Conservation (phyloP, 2,797 vertebrate genomes). For the Staurois parvus region DNA sequence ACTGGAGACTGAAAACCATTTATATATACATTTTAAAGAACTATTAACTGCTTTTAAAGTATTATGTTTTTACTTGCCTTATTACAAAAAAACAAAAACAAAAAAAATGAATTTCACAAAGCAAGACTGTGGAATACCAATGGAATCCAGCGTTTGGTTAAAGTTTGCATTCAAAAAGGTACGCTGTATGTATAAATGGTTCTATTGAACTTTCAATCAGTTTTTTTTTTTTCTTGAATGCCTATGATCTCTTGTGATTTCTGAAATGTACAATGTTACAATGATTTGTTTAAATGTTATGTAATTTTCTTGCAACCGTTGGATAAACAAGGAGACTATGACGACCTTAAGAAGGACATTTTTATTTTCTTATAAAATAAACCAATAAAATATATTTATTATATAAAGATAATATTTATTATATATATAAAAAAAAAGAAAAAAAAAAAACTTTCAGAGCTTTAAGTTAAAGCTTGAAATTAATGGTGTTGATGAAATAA, state of each 20-base stretch:
- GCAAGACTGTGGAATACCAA: constrained; percentile 52
- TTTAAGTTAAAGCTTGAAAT: constrained; percentile 57
- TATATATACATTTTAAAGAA: constrained; percentile 62
- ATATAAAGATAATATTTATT: constrained; percentile 64
- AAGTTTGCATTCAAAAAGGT: constrained; percentile 56
- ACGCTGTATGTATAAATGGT: constrained; percentile 64
- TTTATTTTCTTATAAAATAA: constrained; percentile 62
- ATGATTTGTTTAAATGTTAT: constrained; percentile 58
- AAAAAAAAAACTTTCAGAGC: constrained; percentile 41
- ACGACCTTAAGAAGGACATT: constrained; percentile 51
- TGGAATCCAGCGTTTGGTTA: constrained; percentile 61
- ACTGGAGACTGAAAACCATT: constrained; percentile 63
- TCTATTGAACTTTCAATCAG: constrained; percentile 50
- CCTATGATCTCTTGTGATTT: constrained; percentile 56
- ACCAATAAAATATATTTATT: constrained; percentile 62
- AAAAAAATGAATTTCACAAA: constrained; percentile 29
- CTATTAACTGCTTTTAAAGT: constrained; percentile 49
- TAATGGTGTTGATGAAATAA: constrained; percentile 45
- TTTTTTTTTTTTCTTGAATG: constrained; percentile 53
- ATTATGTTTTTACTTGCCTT: constrained; percentile 56
- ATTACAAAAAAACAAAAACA: constrained; percentile 41
- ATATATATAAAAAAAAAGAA: constrained; percentile 45
- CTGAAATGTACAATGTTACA: constrained; percentile 57
- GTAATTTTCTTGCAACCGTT: constrained; percentile 54
- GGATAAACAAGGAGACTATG: constrained; percentile 37